Evolutionary conservation across 1,140 invertebrate genomes (phyloP).

Genomic region (Gryllus bimaculatus): DNA sequence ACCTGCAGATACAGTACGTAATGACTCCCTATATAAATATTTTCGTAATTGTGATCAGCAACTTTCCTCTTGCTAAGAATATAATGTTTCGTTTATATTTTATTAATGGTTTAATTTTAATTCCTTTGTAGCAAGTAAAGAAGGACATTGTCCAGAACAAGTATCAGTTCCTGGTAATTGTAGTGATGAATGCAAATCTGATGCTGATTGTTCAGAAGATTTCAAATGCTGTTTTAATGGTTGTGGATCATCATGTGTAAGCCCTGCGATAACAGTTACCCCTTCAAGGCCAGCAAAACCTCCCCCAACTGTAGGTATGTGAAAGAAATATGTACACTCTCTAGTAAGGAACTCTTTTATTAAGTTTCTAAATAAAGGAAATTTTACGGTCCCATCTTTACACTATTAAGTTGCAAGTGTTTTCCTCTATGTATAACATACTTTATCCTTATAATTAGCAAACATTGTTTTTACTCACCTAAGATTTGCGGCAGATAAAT

Average conservation of each 20-base stretch:
- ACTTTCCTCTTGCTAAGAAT: background rate
- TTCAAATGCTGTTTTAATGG: constrained; percentile 74
- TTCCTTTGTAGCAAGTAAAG: constrained; percentile 51
- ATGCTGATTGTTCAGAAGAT: constrained; percentile 67
- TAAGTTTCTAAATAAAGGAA: no score
- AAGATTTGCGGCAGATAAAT: no score
- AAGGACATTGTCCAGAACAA: constrained; percentile 57
- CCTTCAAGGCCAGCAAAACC: constrained; percentile 12
- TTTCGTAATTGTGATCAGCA: background rate
- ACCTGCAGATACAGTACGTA: constrained; percentile 54
- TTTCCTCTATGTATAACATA: no score
- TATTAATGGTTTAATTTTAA: background rate
- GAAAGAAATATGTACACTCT: no score
- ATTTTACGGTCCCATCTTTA: no score
- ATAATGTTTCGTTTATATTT: background rate
- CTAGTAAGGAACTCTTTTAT: no score
- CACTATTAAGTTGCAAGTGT: no score
- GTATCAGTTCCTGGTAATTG: constrained; percentile 44
- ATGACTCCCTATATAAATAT: background rate
- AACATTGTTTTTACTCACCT: no score
- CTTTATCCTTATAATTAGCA: no score
- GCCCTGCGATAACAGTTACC: constrained; percentile 35
- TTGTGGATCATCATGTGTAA: constrained; percentile 61
- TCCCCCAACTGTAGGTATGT: background rate
- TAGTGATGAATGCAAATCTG: constrained; percentile 60